These are phyloP conservation scores for Cynodonichthys magdalenae DNA, from an alignment of 2,797 vertebrate genomes.

Conservation along the genomic window DNA sequence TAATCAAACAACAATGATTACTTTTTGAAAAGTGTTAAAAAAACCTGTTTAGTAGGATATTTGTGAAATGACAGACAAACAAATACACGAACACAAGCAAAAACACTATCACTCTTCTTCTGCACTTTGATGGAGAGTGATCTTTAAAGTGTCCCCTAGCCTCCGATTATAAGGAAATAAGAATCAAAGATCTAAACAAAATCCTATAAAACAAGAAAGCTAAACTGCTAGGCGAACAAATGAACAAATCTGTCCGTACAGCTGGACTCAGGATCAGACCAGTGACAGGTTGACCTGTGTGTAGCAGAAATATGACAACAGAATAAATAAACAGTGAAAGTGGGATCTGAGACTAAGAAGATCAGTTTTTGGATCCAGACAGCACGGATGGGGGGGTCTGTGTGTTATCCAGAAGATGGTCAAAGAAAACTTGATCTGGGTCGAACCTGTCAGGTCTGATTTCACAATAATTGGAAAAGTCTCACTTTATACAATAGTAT, in stretches of 20 bases:
- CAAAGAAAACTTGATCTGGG: constrained; percentile 30
- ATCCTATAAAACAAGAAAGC: too few relatives aligned
- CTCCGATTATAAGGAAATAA: too few relatives aligned
- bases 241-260: neutral
- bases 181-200: too few relatives aligned
- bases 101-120: too few relatives aligned
- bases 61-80: too few relatives aligned
- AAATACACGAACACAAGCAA: too few relatives aligned
- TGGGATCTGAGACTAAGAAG: constrained; percentile 53
- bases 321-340: constrained; percentile 55
- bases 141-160: too few relatives aligned
- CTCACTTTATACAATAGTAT: constrained; percentile 75
- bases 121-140: too few relatives aligned
- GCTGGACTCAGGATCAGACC: constrained; percentile 24
- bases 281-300: constrained; percentile 35
- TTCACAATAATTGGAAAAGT: constrained; percentile 67
- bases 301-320: constrained; percentile 37
- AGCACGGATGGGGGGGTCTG: constrained; percentile 41
- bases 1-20: too few relatives aligned
- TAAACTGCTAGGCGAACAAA: too few relatives aligned
- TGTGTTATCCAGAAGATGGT: constrained; percentile 57
- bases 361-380: constrained; percentile 37
- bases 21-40: too few relatives aligned
- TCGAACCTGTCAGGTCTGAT: constrained; percentile 49
- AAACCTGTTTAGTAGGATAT: too few relatives aligned